A percentile compares a stretch with the other conserved stretches of the same genome.
phyloP scores from a whole-genome alignment of 2,888 invertebrate genomes.

The Schizaphis graminum region DNA sequence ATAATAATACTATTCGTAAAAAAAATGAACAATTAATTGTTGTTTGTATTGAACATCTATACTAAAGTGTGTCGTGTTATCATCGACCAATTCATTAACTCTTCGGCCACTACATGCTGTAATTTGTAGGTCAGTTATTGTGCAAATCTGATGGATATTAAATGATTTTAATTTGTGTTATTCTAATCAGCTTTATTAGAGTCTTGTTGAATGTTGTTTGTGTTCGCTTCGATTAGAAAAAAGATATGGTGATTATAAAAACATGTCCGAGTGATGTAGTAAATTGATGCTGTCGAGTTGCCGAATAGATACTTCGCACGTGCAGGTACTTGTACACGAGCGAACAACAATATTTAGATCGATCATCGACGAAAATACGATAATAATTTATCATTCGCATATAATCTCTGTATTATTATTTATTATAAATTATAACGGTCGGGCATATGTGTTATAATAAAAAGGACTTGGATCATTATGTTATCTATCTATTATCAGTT shows the following conservation, averaged over 20 bases:
- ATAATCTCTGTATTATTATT: background rate
- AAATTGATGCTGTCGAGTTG: background rate
- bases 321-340: background rate
- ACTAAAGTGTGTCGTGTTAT: background rate
- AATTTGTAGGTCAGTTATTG: conserved; percentile 14
- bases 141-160: background rate
- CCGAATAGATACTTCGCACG: background rate
- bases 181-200: background rate
- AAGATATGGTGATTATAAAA: background rate
- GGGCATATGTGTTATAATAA: background rate
- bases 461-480: conserved; percentile 2
- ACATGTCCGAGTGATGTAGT: background rate
- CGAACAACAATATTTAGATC: background rate
- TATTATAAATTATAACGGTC: background rate
- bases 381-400: background rate
- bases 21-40: background rate
- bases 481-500: conserved; percentile 17
- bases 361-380: background rate
- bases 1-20: background rate
- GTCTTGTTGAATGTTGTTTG: background rate
- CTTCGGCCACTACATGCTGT: background rate
- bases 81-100: background rate
- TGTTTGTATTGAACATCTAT: background rate
- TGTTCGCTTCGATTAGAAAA: background rate
- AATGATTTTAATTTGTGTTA: background rate